Conservation (phyloP, 2,113 vertebrate species). For the Bungarus multicinctus region DNA sequence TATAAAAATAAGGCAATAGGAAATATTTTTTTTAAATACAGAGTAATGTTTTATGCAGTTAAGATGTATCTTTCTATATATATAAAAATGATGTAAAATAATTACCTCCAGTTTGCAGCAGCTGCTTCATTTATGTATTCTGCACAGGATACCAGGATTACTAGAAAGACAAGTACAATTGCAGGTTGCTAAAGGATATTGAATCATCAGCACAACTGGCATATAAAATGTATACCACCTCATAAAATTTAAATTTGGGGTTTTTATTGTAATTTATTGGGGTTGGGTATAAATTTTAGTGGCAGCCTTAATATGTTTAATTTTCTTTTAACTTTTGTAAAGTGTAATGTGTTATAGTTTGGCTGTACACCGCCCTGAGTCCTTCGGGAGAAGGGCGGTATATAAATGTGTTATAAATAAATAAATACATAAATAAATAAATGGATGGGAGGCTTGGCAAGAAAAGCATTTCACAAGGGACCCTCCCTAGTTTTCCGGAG, state of each 20-base stretch:
- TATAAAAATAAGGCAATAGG: not conserved
- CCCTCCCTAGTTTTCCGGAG: not conserved
- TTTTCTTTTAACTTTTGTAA: too few species aligned
- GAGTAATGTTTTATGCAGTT: not conserved
- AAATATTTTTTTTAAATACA: not conserved
- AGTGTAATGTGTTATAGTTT: too few species aligned
- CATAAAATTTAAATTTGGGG: too few species aligned
- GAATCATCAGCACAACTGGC: not conserved
- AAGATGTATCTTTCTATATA: too few species aligned
- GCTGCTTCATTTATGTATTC: constrained; percentile 94
- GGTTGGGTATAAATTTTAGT: too few species aligned
- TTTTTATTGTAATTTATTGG: too few species aligned
- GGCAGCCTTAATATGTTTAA: too few species aligned
- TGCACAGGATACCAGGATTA: constrained; percentile 81
- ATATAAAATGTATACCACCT: not conserved
- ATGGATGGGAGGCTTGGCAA: not conserved
- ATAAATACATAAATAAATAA: too few species aligned
- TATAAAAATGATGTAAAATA: not conserved
- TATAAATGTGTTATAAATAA: too few species aligned
- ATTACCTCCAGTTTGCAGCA: constrained; percentile 93
- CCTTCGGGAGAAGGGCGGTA: too few species aligned
- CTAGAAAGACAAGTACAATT: constrained; percentile 59
- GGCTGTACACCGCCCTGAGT: too few species aligned
- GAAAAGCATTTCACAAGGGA: not conserved
- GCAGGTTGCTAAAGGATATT: not conserved